A percentile compares a stretch with the other conserved stretches of the same genome.
These are phyloP conservation scores for Gymnocheta viridis DNA, from an alignment of 2,888 invertebrate species.

Conservation along the genomic window DNA sequence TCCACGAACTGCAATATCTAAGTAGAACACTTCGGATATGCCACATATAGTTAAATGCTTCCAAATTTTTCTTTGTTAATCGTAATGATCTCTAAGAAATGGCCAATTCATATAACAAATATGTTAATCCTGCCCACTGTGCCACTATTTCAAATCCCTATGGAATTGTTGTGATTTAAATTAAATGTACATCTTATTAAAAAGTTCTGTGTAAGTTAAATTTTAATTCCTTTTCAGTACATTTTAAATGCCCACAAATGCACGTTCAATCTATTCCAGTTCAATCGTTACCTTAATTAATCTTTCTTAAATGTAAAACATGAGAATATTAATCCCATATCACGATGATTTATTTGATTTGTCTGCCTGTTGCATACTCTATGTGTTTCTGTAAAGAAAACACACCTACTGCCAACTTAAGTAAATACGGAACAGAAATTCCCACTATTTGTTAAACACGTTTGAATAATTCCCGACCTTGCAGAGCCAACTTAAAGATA, in stretches of 20 bases:
- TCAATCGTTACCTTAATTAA: constrained; percentile 49
- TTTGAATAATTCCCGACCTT: constrained; percentile 9
- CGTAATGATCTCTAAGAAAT: no score
- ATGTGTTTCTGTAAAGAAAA: constrained; percentile 29
- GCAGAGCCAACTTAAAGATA: not conserved
- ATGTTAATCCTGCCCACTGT: not conserved
- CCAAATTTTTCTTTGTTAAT: no score
- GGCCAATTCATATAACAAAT: no score
- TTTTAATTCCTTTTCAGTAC: not conserved
- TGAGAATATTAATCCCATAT: constrained; percentile 34
- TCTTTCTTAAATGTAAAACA: constrained; percentile 35
- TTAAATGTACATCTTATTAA: not conserved
- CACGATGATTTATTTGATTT: constrained; percentile 49
- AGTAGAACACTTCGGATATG: no score
- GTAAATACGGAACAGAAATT: constrained; percentile 46
- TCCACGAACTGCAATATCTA: no score
- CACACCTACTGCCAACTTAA: constrained; percentile 57
- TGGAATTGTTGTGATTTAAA: not conserved
- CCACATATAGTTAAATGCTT: no score
- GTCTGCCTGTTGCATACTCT: not conserved
- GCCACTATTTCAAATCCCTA: not conserved
- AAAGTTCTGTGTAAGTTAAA: not conserved
- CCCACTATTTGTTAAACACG: constrained; percentile 48
- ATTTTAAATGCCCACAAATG: not conserved
- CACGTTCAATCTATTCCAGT: constrained; percentile 11